Evolutionary conservation across 2,797 vertebrate genomes (phyloP), one percentile per base, ranked within the genome.

Genomic region (Cottoperca gobio): DNA sequence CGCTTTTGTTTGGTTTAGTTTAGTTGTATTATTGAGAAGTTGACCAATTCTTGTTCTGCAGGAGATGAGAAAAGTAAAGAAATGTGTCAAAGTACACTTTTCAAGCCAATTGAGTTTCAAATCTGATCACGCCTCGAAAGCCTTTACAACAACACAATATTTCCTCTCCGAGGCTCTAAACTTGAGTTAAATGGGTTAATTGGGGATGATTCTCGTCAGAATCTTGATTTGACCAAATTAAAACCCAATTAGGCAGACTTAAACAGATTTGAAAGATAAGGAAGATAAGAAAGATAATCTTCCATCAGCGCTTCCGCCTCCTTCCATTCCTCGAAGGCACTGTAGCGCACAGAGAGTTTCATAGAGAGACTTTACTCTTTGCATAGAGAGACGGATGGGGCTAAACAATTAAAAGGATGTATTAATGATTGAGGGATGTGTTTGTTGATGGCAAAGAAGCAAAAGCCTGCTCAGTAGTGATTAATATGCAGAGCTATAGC

Each of bases 151-250:
- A 64, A 54, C 19, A 12, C 26, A 31, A 64, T 39, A 65, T 58
- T 55, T 58, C 26, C 39, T 67, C 65, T 70, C 26, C n/a, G 48
- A 37, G 10, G 67, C n/a, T 83, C 16, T 28, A 59, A 46, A 76
- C 61, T 66, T 19, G 35, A 62, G 49, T 48, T 72, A 73, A 81
- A 73, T 74, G 54, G 85, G 84, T 85, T 89, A 88, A 80, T 66
- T 85, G 57, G 74, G 76, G 79, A 85, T 82, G 62, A 70, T 49
- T 85, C 79, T 69, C 54, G 72, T 80, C 80, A 77, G 39, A 79
- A 85, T 85, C 79, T 76, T 78, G 48, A 85, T 87, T 86, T 78
- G 72, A 76, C 76, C 82, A 79, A 89, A 89, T 84, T 69, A 85
- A 89, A 76, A 79, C 79, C 76, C 67, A 86, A 89, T 87, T 86